phyloP scores from a whole-genome alignment of 2,113 vertebrate genomes.

The Rissa tridactyla region DNA sequence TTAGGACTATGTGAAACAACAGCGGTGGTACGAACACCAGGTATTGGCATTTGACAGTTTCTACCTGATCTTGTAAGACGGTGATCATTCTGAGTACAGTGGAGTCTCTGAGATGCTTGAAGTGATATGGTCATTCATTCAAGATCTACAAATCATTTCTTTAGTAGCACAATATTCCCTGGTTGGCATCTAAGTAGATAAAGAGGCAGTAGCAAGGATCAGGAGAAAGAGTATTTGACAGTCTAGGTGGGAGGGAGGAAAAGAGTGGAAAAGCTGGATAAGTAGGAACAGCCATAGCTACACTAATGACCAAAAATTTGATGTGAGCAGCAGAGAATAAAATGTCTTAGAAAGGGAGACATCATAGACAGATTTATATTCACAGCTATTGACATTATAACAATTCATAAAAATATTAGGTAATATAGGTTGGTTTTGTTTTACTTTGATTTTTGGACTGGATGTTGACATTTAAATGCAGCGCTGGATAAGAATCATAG shows the following conservation, averaged over 20 bases:
- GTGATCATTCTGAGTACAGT: background rate
- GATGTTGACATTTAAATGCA: background rate
- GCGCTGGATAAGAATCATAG: slow-evolving; percentile 21
- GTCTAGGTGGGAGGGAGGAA: background rate
- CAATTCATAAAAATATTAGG: background rate
- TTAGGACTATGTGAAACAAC: background rate
- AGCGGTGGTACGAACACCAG: background rate
- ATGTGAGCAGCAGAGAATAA: background rate
- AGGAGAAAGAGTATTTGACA: background rate
- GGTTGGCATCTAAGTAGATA: background rate
- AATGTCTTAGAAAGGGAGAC: background rate
- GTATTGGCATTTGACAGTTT: background rate
- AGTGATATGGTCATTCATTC: background rate
- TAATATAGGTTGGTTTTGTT: accelerated
- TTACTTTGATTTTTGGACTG: background rate
- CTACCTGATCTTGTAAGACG: background rate
- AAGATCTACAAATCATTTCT: background rate
- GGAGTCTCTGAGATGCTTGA: background rate
- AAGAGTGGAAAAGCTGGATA: background rate
- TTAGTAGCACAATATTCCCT: background rate
- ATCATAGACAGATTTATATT: background rate
- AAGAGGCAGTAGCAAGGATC: background rate
- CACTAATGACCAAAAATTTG: background rate
- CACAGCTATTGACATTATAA: background rate
- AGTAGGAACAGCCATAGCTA: background rate